Conservation (phyloP, 2,797 vertebrate genomes). For the Cossypha heuglini region DNA sequence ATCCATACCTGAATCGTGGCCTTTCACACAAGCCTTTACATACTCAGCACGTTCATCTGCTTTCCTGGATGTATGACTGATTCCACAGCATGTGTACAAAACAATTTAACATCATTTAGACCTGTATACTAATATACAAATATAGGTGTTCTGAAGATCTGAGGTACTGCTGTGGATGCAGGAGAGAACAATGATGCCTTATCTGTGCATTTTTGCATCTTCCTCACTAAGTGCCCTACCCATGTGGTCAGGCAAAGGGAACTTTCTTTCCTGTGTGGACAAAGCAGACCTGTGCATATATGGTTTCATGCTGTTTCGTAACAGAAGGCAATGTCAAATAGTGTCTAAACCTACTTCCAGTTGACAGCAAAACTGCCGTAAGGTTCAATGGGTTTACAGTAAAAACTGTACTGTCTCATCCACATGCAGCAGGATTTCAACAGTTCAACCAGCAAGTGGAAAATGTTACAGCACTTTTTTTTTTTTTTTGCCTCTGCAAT, state of each 20-base stretch:
- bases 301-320: neutral
- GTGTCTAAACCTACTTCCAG: conserved; percentile 15
- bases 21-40: neutral
- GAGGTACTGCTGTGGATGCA: neutral
- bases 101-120: neutral
- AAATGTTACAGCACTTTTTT: neutral
- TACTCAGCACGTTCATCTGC: neutral
- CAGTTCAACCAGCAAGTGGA: neutral
- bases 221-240: neutral
- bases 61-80: neutral
- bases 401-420: neutral
- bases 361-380: neutral
- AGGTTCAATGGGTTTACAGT: neutral
- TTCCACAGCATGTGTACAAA: rapidly evolving
- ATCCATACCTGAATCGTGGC: neutral
- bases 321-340: neutral
- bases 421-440: neutral
- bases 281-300: neutral
- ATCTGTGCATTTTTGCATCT: neutral
- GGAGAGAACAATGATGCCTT: rapidly evolving
- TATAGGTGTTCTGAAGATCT: neutral
- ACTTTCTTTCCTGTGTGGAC: neutral
- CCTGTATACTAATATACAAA: neutral
- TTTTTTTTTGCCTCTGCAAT: neutral
- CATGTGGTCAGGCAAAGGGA: neutral